These are phyloP conservation scores for Parauchenoglanis punctatus DNA, from an alignment of 2,797 vertebrate genomes.

Conservation along the genomic window DNA sequence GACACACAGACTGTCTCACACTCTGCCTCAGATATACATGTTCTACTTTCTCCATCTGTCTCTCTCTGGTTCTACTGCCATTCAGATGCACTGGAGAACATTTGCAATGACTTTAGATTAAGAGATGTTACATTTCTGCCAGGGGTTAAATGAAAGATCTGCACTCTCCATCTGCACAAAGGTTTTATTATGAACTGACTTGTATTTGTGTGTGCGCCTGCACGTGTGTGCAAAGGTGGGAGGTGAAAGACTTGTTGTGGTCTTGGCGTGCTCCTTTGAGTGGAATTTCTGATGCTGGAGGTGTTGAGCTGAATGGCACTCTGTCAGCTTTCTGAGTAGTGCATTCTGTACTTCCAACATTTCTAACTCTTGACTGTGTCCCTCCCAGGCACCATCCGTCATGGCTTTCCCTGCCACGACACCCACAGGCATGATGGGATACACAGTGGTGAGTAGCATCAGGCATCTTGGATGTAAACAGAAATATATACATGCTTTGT, in stretches of 20 bases:
- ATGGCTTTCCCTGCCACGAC: conserved; percentile 96
- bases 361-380: conserved; percentile 64
- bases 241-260: conserved; percentile 45
- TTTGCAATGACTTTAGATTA: conserved; percentile 37
- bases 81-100: conserved; percentile 42
- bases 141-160: conserved; percentile 42
- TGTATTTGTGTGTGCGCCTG: conserved; percentile 12
- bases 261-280: conserved; percentile 38
- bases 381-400: conserved; percentile 87
- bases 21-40: background rate
- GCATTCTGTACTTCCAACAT: conserved; percentile 55
- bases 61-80: conserved; percentile 24
- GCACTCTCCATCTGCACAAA: conserved; percentile 44
- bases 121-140: conserved; percentile 48
- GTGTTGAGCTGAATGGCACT: conserved; percentile 50
- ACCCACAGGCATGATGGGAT: conserved; percentile 93
- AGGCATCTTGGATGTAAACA: too few species aligned
- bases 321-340: conserved; percentile 40
- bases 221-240: conserved; percentile 25
- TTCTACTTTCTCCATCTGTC: background rate
- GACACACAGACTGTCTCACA: conserved; percentile 1
- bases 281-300: conserved; percentile 51
- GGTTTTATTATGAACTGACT: conserved; percentile 48
- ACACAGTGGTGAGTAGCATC: conserved; percentile 80
- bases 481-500: background rate